Evolutionary conservation across 2,797 vertebrate species (phyloP), one percentile per base, ranked within the genome.

Genomic region (Thripadectes ignobilis): DNA sequence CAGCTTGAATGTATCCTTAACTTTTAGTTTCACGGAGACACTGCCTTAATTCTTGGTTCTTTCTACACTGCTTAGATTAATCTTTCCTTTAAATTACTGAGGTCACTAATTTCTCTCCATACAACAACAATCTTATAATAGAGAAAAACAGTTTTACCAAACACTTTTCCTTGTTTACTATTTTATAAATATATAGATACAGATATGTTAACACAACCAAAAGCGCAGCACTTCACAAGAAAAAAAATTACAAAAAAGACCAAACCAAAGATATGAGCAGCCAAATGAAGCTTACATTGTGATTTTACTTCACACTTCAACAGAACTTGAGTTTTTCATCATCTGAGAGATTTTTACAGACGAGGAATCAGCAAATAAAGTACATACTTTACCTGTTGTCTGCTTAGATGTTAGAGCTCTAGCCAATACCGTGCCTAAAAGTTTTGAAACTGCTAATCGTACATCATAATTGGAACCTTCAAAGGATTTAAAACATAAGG

Each of bases 401-500:
- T 98, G 98, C 82, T 97, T 97, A 76, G 98, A 98, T 72, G 97
- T 97, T 75, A 98, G 71, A 49, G 99, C 98, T 36, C 98, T 98
- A 27, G 99, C 98, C 93, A 99, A 96, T 89, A 99, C 91, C 8
- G 97, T 98, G 38, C 99, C 99, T 89, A 99, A 94, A 59, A 99
- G 98, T 71, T 98, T 98, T 87, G 99, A 98, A 30, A 99, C 98
- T 1, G 97, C 97, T 87, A 99, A 97, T 65, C 98, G 97, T 43
- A 99, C 99, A 84, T 98, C 98, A 24, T 98, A 98, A 97, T 97
- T 99, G 82, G 99, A 99, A 72, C 99, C 98, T 95, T 99, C 99
- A 78, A 99, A 99, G 49, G 99, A 98, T 75, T 99, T 98, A 98
- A 99, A 99, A 97, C 99, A 99, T 18, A 99, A 93, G 11, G 98